Evolutionary conservation across 2,888 invertebrate species (phyloP).

Genomic region (Heteromurus nitidus): DNA sequence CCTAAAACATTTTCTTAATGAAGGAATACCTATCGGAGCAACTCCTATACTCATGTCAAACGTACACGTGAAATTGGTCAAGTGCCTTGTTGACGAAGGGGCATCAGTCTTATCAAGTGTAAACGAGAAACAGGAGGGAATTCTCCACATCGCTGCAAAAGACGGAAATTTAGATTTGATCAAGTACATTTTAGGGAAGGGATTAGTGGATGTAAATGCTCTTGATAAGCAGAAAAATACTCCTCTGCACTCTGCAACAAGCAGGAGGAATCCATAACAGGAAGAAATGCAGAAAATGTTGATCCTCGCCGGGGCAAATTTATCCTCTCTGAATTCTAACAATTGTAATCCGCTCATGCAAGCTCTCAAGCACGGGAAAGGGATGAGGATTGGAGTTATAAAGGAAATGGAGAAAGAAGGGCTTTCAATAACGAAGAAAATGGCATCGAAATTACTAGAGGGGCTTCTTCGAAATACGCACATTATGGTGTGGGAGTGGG

Average conservation of each 20-base stretch:
- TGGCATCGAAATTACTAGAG: neutral
- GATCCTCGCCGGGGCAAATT: neutral
- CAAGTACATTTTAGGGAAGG: neutral
- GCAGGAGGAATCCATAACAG: neutral
- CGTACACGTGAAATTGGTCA: neutral
- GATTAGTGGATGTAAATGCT: neutral
- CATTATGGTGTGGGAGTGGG: neutral
- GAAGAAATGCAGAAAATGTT: too few species aligned
- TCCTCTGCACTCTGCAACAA: neutral
- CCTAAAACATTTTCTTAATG: neutral
- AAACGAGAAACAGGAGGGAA: neutral
- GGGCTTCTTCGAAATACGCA: neutral
- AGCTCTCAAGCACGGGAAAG: neutral
- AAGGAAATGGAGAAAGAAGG: neutral
- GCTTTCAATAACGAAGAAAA: neutral
- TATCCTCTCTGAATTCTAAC: neutral
- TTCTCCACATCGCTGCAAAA: neutral
- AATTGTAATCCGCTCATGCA: neutral
- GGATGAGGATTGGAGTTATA: neutral
- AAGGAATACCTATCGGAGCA: neutral
- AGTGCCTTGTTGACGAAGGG: neutral
- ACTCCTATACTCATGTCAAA: neutral
- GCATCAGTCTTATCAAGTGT: neutral
- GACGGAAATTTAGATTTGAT: neutral
- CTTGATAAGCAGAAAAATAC: neutral